Conservation (phyloP, 2,888 invertebrate species). For the Rhogogaster chlorosoma region DNA sequence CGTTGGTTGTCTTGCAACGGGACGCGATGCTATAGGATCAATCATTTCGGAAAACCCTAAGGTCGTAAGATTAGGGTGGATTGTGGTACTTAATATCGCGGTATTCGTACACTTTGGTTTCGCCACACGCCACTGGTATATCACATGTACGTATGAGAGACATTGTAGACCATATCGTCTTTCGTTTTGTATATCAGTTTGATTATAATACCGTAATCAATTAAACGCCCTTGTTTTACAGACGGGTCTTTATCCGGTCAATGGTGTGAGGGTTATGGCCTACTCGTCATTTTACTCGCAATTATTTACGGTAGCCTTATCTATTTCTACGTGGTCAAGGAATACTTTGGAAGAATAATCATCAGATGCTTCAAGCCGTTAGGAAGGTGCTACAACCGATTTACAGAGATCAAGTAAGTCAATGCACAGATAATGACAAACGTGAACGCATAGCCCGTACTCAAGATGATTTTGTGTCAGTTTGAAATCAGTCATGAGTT, state of each 20-base stretch:
- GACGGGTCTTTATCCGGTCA: constrained; percentile 50
- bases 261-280: constrained; percentile 86
- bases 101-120: constrained; percentile 67
- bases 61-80: constrained; percentile 54
- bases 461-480: neutral
- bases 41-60: constrained; percentile 59
- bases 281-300: constrained; percentile 83
- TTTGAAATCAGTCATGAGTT: neutral
- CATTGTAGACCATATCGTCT: neutral
- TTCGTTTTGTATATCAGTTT: neutral
- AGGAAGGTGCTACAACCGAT: constrained; percentile 42
- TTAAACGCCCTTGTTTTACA: neutral
- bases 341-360: constrained; percentile 78
- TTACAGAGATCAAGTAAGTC: constrained; percentile 57
- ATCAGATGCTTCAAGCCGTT: constrained; percentile 61
- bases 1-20: constrained; percentile 44
- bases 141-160: constrained; percentile 48
- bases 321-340: constrained; percentile 84
- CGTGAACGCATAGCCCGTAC: neutral
- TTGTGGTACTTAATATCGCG: constrained; percentile 63
- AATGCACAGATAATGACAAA: neutral
- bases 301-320: constrained; percentile 83
- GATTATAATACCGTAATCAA: neutral
- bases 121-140: constrained; percentile 69
- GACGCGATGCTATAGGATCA: constrained; percentile 54